Conservation (phyloP, 2,113 vertebrate genomes). For the Nycticebus coucang region DNA sequence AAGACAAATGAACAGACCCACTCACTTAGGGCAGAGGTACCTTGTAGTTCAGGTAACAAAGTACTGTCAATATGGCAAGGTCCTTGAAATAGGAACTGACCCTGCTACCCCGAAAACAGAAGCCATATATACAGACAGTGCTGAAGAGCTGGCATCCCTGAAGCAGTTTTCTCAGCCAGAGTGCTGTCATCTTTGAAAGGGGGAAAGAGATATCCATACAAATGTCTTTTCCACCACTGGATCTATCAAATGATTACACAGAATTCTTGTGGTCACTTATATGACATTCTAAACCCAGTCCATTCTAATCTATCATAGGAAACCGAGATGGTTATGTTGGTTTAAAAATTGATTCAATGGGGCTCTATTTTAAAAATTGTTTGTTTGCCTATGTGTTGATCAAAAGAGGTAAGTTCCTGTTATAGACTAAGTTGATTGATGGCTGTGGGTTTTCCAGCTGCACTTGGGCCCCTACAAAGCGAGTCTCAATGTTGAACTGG, state of each 20-base stretch:
- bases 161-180: neutral
- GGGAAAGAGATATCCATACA: constrained; percentile 29
- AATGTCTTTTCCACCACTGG: constrained; percentile 9
- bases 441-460: constrained; percentile 2
- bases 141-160: neutral
- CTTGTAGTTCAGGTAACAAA: constrained; percentile 57
- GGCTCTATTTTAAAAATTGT: constrained; percentile 6
- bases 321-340: constrained; percentile 8
- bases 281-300: neutral
- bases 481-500: neutral
- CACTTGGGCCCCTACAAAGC: neutral
- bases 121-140: neutral
- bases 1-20: constrained; percentile 21
- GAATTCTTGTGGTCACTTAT: constrained; percentile 32
- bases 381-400: constrained; percentile 21
- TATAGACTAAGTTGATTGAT: neutral
- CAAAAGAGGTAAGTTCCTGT: constrained; percentile 44
- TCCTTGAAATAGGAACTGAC: constrained; percentile 46
- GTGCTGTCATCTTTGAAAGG: constrained; percentile 32
- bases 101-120: neutral
- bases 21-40: constrained; percentile 45
- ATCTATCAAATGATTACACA: constrained; percentile 20
- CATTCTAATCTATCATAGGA: constrained; percentile 7
- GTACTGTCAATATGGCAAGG: constrained; percentile 37
- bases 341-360: constrained; percentile 15